A percentile compares a stretch with the other conserved stretches of the same genome.
Evolutionary conservation across 2,113 vertebrate genomes (phyloP).

Genomic region (Scolopax mira): DNA sequence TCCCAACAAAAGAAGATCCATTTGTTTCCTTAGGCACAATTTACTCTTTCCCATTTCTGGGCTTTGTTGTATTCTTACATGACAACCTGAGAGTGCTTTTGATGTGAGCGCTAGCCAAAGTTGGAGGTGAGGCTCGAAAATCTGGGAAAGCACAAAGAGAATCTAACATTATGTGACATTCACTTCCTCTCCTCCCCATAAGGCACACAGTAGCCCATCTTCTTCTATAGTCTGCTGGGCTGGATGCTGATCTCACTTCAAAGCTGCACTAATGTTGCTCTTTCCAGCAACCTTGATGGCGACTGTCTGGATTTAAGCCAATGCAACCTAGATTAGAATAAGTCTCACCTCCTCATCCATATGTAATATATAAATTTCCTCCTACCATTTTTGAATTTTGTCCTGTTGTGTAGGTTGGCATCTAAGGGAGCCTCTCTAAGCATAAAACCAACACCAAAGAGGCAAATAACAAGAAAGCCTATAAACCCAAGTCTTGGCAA

Average conservation of each 20-base stretch:
- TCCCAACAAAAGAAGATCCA: conserved; percentile 6
- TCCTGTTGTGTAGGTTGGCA: background rate
- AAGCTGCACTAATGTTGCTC: background rate
- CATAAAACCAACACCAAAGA: background rate
- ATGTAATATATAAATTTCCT: background rate
- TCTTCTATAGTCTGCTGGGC: background rate
- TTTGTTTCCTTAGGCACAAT: conserved; percentile 44
- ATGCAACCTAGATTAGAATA: background rate
- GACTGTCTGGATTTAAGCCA: background rate
- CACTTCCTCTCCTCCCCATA: background rate
- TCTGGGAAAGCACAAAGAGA: background rate
- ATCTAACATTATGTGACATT: background rate
- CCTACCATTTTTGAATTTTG: background rate
- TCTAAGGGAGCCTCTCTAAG: background rate
- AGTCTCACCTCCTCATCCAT: background rate
- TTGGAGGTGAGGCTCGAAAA: background rate
- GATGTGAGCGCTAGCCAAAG: background rate
- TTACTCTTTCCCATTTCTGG: conserved; percentile 2
- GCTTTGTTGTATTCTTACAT: conserved; percentile 36
- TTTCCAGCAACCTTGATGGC: background rate
- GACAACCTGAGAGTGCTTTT: conserved; percentile 18
- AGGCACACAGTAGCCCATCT: background rate
- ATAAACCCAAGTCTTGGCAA: background rate
- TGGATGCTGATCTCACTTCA: background rate
- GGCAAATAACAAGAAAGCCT: background rate